These are phyloP conservation scores for Catharus fuscescens DNA, from an alignment of 2,113 vertebrate genomes.

Conservation along the genomic window DNA sequence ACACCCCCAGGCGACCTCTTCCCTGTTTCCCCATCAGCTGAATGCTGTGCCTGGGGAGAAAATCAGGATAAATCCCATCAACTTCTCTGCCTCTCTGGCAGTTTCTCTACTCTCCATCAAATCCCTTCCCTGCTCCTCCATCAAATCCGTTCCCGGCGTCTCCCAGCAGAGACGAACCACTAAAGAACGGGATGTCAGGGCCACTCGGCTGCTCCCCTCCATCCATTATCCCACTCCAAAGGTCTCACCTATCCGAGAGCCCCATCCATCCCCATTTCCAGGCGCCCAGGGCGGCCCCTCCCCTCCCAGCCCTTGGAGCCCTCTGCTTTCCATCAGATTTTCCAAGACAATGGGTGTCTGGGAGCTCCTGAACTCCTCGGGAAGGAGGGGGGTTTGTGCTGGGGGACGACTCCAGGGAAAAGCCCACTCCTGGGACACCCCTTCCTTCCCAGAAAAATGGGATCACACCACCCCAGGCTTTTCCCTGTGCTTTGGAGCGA, in stretches of 20 bases:
- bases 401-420: neutral
- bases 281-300: neutral
- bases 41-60: neutral
- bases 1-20: accelerated
- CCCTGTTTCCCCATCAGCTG: neutral
- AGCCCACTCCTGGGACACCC: neutral
- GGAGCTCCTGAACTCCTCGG: conserved; percentile 25
- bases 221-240: conserved; percentile 7
- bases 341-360: conserved; percentile 50
- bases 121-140: neutral
- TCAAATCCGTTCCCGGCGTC: neutral
- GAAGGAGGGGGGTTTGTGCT: neutral
- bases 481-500: neutral
- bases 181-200: neutral
- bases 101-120: neutral
- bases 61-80: neutral
- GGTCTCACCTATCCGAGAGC: neutral
- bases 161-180: neutral
- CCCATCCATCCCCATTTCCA: conserved; percentile 1
- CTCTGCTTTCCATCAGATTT: conserved; percentile 39
- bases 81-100: neutral
- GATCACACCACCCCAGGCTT: accelerated
- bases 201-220: neutral
- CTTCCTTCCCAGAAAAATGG: neutral
- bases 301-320: conserved; percentile 37